These are phyloP conservation scores for Oophaga pumilio DNA, from an alignment of 2,113 vertebrate species.

Conservation along the genomic window DNA sequence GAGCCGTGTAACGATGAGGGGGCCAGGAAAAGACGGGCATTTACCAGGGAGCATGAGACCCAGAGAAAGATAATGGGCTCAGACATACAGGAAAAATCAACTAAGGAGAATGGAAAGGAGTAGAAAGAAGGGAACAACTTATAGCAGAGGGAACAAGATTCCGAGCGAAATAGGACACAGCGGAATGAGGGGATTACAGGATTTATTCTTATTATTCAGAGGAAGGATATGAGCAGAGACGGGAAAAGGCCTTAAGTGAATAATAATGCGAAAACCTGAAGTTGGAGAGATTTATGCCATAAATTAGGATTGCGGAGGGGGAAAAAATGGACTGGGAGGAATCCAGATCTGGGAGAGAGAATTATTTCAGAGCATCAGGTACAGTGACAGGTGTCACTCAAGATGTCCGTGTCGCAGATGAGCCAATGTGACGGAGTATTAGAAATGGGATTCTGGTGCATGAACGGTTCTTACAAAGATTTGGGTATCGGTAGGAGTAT, in stretches of 20 bases:
- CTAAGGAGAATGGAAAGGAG: neutral
- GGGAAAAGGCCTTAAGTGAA: slow-evolving; percentile 15
- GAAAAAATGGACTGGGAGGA: neutral
- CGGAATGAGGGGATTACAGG: neutral
- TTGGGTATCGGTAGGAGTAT: neutral
- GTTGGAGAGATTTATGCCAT: neutral
- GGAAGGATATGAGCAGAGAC: neutral
- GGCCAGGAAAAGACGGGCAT: neutral
- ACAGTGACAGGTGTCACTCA: slow-evolving; percentile 9
- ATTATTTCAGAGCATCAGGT: neutral
- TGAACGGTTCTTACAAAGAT: neutral
- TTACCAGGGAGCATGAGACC: neutral
- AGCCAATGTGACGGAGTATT: neutral
- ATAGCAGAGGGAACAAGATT: neutral
- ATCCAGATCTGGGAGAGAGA: neutral
- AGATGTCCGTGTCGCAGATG: neutral
- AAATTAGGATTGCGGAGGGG: neutral
- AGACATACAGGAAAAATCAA: neutral
- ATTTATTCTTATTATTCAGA: slow-evolving; percentile 9
- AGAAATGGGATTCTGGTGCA: neutral
- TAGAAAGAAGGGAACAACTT: slow-evolving; percentile 24
- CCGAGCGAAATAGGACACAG: neutral
- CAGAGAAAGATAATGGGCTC: neutral
- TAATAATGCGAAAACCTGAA: neutral
- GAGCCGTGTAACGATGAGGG: neutral